Base-by-base conservation (phyloP, 2,888 invertebrate species). In the Ophion ellenae region DNA sequence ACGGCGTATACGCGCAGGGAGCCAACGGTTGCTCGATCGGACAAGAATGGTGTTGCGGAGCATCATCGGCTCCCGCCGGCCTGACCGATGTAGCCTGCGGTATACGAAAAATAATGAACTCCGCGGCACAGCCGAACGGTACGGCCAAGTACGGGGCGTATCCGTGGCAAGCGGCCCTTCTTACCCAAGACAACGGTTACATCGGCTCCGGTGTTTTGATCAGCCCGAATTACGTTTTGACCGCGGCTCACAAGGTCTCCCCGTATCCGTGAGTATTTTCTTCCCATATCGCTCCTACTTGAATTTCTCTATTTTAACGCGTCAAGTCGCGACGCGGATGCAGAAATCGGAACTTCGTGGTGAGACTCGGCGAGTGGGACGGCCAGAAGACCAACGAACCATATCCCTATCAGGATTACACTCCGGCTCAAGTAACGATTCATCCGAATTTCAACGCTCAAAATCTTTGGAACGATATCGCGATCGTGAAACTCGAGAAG, bases 391-490 rank as follows among this genome's bases (percentile, higher is more conserved):
- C 95, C 2, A 95, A 94, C 59, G 97, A 97, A 88, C 96, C 96
- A 0, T 95, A 96, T 73, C 95, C 96, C 0, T 96, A 95, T 84
- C 95, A 96, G 89, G 97, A 97, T 91, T 95, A 96, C 87, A 94
- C 92, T 6, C 94, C 97, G 0, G 91, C 94, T 6, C 95, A 94
- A 89, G 95, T 97, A 61, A 96, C 95, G 87, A 94, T 96, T 9
- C 96, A 96, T 90, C 95, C 97, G 0, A 95, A 95, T 20, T 98
- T 96, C 93, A 96, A 97, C 91, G 94, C 96, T 0, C 95, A 95
- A 80, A 97, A 97, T 87, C 95, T 98, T 67, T 96, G 96, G 88
- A 97, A 97, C 91, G 97, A 98, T 92, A 95, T 99, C 57, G 98
- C 98, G 1, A 95, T 99, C 0, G 93, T 99, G 45, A 95, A 96